Evolutionary conservation across 1,140 invertebrate genomes (phyloP).

Genomic region (Drosophila parabipectinata): DNA sequence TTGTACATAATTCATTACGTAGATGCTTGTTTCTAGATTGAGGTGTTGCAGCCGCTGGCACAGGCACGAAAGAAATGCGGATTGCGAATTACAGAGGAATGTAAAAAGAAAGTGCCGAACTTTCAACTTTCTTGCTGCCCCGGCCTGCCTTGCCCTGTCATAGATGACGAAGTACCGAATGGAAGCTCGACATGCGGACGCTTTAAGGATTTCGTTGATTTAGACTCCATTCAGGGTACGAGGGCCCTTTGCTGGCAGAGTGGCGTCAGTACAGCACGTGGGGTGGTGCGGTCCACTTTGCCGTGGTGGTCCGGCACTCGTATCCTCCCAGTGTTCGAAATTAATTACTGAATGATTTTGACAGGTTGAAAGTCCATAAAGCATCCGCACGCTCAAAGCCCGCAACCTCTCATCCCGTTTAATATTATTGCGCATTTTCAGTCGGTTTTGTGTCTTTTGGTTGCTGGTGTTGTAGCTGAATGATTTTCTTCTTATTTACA

Average conservation of each 20-base stretch:
- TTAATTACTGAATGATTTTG: constrained; percentile 58
- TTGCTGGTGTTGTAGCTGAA: constrained; percentile 21
- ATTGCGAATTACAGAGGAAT: constrained; percentile 1
- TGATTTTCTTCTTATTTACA: constrained; percentile 67
- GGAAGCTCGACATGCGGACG: background rate
- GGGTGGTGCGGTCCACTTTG: too few relatives aligned
- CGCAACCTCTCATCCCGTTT: background rate
- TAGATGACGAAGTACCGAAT: background rate
- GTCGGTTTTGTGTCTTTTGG: constrained; percentile 50
- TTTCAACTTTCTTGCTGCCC: constrained; percentile 9
- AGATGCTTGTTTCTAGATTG: constrained; percentile 57
- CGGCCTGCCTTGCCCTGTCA: background rate
- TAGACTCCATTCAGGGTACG: constrained; percentile 1
- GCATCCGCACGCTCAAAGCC: constrained; percentile 15
- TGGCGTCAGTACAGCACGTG: too few relatives aligned
- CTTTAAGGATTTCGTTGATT: constrained; percentile 51
- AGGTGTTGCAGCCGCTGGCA: constrained; percentile 25
- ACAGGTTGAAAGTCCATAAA: constrained; percentile 45
- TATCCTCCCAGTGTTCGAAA: constrained; percentile 6
- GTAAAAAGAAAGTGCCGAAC: too few relatives aligned
- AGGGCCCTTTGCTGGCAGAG: too few relatives aligned
- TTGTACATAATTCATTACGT: constrained; percentile 74
- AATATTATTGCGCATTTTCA: constrained; percentile 47
- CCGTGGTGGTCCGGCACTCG: too few relatives aligned
- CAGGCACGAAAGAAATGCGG: constrained; percentile 1